Percentiles rank a stretch among this genome's conserved stretches.
Conservation (phyloP, 2,888 invertebrate genomes). For the Drosophila birchii region DNA sequence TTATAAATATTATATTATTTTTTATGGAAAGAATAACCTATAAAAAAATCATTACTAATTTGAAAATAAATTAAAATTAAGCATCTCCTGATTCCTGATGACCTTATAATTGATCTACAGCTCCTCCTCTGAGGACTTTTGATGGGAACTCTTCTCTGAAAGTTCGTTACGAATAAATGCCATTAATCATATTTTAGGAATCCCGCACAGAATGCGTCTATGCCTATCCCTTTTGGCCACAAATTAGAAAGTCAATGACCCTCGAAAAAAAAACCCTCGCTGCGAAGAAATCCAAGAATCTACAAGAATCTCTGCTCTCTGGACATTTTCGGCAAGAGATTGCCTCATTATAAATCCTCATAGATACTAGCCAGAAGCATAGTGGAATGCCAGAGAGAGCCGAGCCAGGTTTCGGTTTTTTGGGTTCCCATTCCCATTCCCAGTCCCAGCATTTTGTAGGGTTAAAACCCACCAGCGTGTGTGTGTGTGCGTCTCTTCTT, state of each 20-base stretch:
- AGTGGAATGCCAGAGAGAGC: conserved; percentile 32
- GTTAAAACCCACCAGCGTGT: conserved; percentile 77
- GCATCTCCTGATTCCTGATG: conserved; percentile 10
- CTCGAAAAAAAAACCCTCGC: conserved; percentile 20
- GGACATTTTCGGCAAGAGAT: conserved; percentile 75
- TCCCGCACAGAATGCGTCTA: conserved; percentile 40
- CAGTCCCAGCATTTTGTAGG: conserved; percentile 57
- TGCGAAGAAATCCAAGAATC: conserved; percentile 30
- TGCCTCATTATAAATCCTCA: conserved; percentile 74
- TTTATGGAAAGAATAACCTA: no score
- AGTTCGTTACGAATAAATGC: conserved; percentile 15
- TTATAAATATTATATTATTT: background rate
- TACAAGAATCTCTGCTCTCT: conserved; percentile 47
- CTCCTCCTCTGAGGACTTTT: conserved; percentile 25
- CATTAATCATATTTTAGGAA: conserved; percentile 67
- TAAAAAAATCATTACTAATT: no score
- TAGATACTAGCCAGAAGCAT: conserved; percentile 25
- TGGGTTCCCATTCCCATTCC: conserved; percentile 39
- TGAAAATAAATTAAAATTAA: background rate
- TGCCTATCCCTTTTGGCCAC: conserved; percentile 51
- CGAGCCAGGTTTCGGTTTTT: conserved; percentile 8
- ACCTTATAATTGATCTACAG: conserved; percentile 28
- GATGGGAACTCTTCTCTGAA: conserved; percentile 10
- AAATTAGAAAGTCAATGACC: conserved; percentile 70
- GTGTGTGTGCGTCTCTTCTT: conserved; percentile 31